Percentiles rank a stretch among this genome's conserved stretches.
Evolutionary conservation across 1,140 invertebrate genomes (phyloP).

Genomic region (Neodiprion fabricii): DNA sequence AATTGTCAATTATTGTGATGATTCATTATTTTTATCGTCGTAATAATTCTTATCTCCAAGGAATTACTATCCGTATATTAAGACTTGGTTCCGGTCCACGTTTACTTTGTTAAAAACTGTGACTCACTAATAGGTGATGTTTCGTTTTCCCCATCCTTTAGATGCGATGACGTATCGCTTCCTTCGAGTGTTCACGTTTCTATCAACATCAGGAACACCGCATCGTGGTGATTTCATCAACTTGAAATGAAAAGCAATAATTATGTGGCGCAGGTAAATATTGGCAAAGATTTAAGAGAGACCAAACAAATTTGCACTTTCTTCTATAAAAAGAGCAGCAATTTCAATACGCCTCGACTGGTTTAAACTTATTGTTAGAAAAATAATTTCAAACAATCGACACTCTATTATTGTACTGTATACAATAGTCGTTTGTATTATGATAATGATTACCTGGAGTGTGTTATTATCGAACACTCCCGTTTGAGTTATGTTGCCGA

Average conservation of each 20-base stretch:
- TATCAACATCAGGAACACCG: constrained; percentile 68
- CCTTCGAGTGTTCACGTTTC: constrained; percentile 41
- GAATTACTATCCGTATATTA: no score
- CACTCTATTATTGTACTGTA: constrained; percentile 10
- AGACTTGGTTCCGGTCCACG: constrained; percentile 12
- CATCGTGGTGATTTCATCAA: constrained; percentile 69
- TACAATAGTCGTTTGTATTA: neutral
- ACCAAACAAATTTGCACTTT: neutral
- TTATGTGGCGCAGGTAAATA: no score
- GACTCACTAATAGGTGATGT: constrained; percentile 68
- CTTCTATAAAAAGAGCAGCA: no score
- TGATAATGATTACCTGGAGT: constrained; percentile 53
- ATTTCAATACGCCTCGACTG: no score
- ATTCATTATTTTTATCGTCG: no score
- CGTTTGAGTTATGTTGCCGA: constrained; percentile 70
- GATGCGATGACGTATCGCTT: constrained; percentile 67
- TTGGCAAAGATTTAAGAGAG: neutral
- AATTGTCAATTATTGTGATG: no score
- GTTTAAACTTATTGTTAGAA: constrained; percentile 21
- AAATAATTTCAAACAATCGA: constrained; percentile 15
- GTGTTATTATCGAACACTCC: constrained; percentile 69
- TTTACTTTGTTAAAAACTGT: constrained; percentile 4
- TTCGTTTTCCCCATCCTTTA: constrained; percentile 68
- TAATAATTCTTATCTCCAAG: no score
- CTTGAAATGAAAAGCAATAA: constrained; percentile 47